Evolutionary conservation across 2,888 invertebrate species (phyloP).

Genomic region (Cephus pulcher): DNA sequence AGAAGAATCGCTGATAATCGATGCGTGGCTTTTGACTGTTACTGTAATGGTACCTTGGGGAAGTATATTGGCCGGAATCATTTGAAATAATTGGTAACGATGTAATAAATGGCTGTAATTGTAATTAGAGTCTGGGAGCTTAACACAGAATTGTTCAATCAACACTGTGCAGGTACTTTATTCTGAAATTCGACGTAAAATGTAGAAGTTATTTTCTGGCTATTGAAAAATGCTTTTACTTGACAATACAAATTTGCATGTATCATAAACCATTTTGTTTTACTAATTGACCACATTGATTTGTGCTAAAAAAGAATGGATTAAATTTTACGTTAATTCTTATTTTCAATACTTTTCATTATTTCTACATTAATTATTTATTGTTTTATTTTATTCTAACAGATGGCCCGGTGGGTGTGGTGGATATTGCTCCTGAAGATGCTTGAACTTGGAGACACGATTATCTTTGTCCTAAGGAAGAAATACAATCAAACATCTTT

Average conservation of each 20-base stretch:
- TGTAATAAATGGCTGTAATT: neutral
- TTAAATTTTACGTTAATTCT: neutral
- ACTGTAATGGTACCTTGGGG: neutral
- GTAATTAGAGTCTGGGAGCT: neutral
- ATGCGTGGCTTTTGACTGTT: neutral
- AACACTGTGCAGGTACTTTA: too few relatives aligned
- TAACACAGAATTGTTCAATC: neutral
- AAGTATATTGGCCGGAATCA: neutral
- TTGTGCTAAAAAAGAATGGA: neutral
- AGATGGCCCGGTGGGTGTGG: constrained; percentile 70
- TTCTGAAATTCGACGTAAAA: too few relatives aligned
- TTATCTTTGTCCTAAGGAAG: constrained; percentile 79
- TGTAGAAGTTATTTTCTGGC: too few relatives aligned
- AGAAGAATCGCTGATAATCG: neutral
- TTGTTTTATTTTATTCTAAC: constrained; percentile 18
- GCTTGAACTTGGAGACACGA: constrained; percentile 76
- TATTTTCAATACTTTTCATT: neutral
- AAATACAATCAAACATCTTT: constrained; percentile 78
- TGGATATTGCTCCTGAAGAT: constrained; percentile 75
- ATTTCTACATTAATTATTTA: neutral
- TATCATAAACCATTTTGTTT: too few relatives aligned
- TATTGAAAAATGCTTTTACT: too few relatives aligned
- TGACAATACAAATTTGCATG: too few relatives aligned
- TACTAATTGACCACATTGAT: neutral
- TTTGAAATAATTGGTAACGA: neutral